A percentile compares a stretch with the other conserved stretches of the same genome.
Evolutionary conservation across 2,113 vertebrate genomes (phyloP).

Genomic region (Garra rufa): DNA sequence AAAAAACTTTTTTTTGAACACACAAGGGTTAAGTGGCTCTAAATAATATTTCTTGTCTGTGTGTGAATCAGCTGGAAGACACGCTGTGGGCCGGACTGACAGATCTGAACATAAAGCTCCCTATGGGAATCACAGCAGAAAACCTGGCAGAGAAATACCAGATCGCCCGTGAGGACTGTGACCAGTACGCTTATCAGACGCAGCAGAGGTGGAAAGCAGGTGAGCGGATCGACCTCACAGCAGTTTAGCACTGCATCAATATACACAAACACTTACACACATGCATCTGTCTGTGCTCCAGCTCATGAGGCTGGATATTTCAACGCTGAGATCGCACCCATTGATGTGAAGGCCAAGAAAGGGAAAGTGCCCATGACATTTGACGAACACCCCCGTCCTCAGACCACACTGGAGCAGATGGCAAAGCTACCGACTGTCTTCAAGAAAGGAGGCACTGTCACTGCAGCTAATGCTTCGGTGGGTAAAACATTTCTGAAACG

Average conservation of each 20-base stretch:
- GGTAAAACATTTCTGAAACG: conserved; percentile 52
- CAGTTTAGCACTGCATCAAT: background rate
- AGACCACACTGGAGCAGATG: conserved; percentile 89
- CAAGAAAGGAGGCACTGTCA: conserved; percentile 93
- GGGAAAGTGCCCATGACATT: conserved; percentile 84
- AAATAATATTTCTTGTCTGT: background rate
- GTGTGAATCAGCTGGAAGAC: conserved; percentile 85
- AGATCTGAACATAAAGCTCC: conserved; percentile 84
- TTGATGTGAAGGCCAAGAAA: conserved; percentile 92
- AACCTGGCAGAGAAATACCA: conserved; percentile 90
- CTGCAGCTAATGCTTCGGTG: conserved; percentile 95
- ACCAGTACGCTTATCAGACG: conserved; percentile 83
- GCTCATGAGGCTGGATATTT: conserved; percentile 89
- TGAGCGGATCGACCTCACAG: conserved; percentile 65
- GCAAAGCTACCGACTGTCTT: conserved; percentile 87
- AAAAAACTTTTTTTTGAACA: no score
- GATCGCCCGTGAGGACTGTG: conserved; percentile 88
- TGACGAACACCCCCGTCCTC: conserved; percentile 93
- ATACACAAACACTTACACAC: background rate
- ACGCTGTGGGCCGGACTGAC: conserved; percentile 87
- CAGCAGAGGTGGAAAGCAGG: conserved; percentile 95
- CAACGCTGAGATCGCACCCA: conserved; percentile 87
- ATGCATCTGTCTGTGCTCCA: conserved; percentile 60
- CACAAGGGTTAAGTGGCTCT: no score
- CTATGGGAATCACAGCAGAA: conserved; percentile 95